These are phyloP conservation scores for Neria commutata DNA, from an alignment of 2,888 invertebrate species.

Conservation along the genomic window DNA sequence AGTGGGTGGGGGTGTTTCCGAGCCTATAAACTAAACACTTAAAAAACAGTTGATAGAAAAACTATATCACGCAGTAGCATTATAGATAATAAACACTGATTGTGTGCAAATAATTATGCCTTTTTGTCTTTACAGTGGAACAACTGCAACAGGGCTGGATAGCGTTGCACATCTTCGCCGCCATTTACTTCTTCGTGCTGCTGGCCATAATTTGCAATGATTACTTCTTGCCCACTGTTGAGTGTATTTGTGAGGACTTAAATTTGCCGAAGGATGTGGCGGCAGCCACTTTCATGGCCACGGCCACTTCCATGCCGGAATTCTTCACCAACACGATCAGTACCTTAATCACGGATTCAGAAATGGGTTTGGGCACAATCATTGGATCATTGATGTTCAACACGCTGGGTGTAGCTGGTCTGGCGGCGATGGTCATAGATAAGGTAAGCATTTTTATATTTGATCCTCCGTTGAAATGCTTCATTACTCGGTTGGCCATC, in stretches of 20 bases:
- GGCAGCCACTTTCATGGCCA: conserved; percentile 96
- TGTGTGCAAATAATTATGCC: too few relatives aligned
- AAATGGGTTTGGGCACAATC: conserved; percentile 86
- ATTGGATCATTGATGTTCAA: conserved; percentile 89
- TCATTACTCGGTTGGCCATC: too few relatives aligned
- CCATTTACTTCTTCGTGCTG: conserved; percentile 83
- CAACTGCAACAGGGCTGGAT: conserved; percentile 78
- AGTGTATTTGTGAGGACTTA: conserved; percentile 82
- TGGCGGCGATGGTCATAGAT: conserved; percentile 77
- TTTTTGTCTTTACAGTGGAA: conserved; percentile 56
- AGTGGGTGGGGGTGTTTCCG: too few relatives aligned
- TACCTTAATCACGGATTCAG: conserved; percentile 80
- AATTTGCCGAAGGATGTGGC: conserved; percentile 87
- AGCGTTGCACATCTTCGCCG: conserved; percentile 75
- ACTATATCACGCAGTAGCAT: too few relatives aligned
- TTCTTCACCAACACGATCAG: conserved; percentile 91
- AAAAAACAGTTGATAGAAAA: too few relatives aligned
- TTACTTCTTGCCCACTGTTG: conserved; percentile 89
- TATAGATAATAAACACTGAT: too few relatives aligned
- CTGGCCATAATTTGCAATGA: conserved; percentile 90
- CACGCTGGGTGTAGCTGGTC: conserved; percentile 81
- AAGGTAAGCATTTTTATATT: conserved; percentile 69
- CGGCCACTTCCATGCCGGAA: conserved; percentile 94
- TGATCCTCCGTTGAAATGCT: too few relatives aligned
- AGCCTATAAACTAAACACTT: background rate